Percentiles rank a stretch among this genome's conserved stretches.
phyloP scores from a whole-genome alignment of 2,888 invertebrate genomes.

The Chymomyza caudatula region DNA sequence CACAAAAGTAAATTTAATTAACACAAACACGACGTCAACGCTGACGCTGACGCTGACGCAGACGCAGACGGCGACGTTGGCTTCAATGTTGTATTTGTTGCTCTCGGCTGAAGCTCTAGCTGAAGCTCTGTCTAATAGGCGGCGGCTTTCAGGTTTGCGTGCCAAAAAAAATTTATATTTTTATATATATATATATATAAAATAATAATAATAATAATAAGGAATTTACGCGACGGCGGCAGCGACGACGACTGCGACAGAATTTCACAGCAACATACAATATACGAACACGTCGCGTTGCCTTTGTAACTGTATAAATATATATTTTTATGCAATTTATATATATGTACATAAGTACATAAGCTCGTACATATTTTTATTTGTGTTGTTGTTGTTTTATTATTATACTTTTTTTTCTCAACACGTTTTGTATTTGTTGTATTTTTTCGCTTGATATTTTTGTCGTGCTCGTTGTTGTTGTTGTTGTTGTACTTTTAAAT shows the following conservation, averaged over 20 bases:
- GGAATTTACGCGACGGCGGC: conserved; percentile 8
- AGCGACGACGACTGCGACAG: conserved; percentile 21
- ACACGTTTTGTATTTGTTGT: conserved; percentile 67
- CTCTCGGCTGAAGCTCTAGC: not conserved
- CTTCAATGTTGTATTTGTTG: not conserved
- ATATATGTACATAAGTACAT: conserved; percentile 56
- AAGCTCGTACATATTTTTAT: conserved; percentile 32
- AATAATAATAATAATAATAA: conserved; percentile 34
- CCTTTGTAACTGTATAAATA: conserved; percentile 47
- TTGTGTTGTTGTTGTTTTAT: conserved; percentile 37
- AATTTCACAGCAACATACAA: conserved; percentile 40
- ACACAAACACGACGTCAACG: conserved; percentile 54
- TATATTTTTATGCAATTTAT: conserved; percentile 72
- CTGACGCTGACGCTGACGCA: conserved; percentile 27
- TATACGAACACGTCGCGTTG: conserved; percentile 58
- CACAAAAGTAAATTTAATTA: conserved; percentile 73
- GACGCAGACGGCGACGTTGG: conserved; percentile 28
- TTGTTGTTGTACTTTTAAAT: conserved; percentile 63
- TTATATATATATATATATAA: conserved; percentile 3
- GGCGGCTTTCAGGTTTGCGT: conserved; percentile 60
- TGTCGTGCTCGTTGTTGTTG: conserved; percentile 43
- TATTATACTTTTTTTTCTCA: conserved; percentile 50
- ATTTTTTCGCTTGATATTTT: conserved; percentile 53
- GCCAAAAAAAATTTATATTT: conserved; percentile 46
- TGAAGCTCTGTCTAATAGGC: conserved; percentile 16